Evolutionary conservation across 2,888 invertebrate species (phyloP), one percentile per base, ranked within the genome.

Genomic region (Hydrotaea diabolus): DNA sequence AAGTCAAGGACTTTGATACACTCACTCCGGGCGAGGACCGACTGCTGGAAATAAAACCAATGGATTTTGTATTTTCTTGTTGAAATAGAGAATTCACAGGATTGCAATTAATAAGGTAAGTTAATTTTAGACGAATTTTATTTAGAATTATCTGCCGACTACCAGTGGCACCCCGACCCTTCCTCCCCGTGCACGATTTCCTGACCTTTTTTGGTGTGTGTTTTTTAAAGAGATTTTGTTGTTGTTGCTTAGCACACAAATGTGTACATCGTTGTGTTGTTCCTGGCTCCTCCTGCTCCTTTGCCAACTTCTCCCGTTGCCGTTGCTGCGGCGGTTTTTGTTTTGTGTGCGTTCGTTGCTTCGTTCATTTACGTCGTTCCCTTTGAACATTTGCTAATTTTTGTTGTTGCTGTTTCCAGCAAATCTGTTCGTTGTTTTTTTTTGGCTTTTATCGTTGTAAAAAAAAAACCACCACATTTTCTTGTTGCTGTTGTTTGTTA

Each of bases 1-100:
- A 85, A 85, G 85, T 85, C 85, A 85, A 85, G 82, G 85, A 82
- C 82, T 82, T 79, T 46, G 23, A 4, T 9, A n/a, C n/a, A n/a
- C n/a, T n/a, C n/a, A n/a, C n/a, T n/a, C n/a, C n/a, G n/a, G n/a
- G n/a, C n/a, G n/a, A n/a, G n/a, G n/a, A n/a, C n/a, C n/a, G n/a
- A n/a, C n/a, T n/a, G n/a, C n/a, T n/a, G n/a, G n/a, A n/a, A n/a
- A n/a, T n/a, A n/a, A n/a, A n/a, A n/a, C n/a, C n/a, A n/a, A n/a
- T 31, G 31, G 31, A 31, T 31, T 7, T 31, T 31, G n/a, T n/a
- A n/a, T n/a, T 31, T 31, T 31, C 31, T 7, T 31, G 7, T 2
- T 4, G 7, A 31, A 4, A 31, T 31, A 31, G 2, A 31, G 7
- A 31, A 31, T 31, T 31, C 7, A 4, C 39, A 2, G 13, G 9